Base-by-base conservation (phyloP, 1,140 invertebrate species). In the Temnothorax nylanderi region DNA sequence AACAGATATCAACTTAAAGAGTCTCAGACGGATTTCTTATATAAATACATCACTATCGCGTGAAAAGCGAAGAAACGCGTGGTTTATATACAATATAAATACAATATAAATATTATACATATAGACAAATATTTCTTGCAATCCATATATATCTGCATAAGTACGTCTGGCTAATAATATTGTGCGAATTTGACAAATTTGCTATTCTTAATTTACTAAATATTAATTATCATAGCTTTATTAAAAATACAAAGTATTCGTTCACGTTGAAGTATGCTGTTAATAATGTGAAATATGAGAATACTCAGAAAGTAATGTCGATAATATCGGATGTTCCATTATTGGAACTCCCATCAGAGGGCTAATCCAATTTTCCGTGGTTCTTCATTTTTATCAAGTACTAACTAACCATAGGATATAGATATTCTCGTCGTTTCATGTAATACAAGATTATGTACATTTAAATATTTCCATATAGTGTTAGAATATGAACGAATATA, bases 201-300 rank as follows among this genome's bases (percentile, higher is more conserved):
- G n/a, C 5, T 32, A 32, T 16, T 56, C 34, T 71, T 32, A 54
- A 71, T 71, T 71, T 44, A 26, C 2, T 3, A 6, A 44, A 47
- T n/a, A 71, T 58, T 54, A 67, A 67, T 56, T 69, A 81, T 71
- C 44, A 26, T 44, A 71, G 3, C 5, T 44, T 47, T 18, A 54
- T 67, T 80, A 58, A 71, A 81, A 67, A 11, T 44, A 44, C 16
- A 56, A 71, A 81, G 18, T 71, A 44, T 41, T 81, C 65, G 5
- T n/a, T 69, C 54, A 54, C 1, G 21, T 41, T 56, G 10, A 58
- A 71, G 10, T 71, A 71, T 58, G 34, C 49, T 44, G 13, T 81
- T 69, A 81, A 81, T 58, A 81, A 81, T 81, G 64, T 58, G 71
- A 71, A 81, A 81, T 58, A 71, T 81, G 51, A 21, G 49, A 58